Conservation (phyloP, 2,888 invertebrate genomes). For the Kryphioiulus occultus region DNA sequence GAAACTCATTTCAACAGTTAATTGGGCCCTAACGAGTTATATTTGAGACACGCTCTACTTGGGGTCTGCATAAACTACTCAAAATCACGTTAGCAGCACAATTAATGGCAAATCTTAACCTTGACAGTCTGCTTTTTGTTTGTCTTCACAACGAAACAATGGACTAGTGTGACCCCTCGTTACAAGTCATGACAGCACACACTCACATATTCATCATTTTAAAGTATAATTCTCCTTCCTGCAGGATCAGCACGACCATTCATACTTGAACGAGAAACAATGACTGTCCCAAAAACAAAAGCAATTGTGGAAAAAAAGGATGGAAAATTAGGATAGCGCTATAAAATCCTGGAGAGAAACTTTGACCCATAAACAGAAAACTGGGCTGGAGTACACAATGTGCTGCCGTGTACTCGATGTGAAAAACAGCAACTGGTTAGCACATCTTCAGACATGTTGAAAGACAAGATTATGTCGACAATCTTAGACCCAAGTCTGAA, state of each 20-base stretch:
- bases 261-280: neutral
- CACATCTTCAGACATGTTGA: neutral
- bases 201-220: constrained; percentile 11
- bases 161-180: neutral
- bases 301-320: constrained; percentile 10
- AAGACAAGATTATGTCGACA: neutral
- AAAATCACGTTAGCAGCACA: constrained; percentile 2
- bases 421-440: neutral
- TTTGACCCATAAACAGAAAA: neutral
- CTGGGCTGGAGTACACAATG: neutral
- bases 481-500: neutral
- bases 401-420: neutral
- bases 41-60: no score
- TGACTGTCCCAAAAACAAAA: neutral
- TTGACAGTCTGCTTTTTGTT: neutral
- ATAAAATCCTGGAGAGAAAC: neutral
- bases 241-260: neutral
- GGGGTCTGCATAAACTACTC: no score
- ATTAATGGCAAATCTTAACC: neutral
- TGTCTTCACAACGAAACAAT: neutral
- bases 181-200: neutral
- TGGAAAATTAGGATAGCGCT: neutral
- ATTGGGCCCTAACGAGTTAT: neutral
- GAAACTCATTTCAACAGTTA: neutral
- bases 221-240: constrained; percentile 18